Evolutionary conservation across 2,888 invertebrate genomes (phyloP).

Genomic region (Lasioglossum villosulum): DNA sequence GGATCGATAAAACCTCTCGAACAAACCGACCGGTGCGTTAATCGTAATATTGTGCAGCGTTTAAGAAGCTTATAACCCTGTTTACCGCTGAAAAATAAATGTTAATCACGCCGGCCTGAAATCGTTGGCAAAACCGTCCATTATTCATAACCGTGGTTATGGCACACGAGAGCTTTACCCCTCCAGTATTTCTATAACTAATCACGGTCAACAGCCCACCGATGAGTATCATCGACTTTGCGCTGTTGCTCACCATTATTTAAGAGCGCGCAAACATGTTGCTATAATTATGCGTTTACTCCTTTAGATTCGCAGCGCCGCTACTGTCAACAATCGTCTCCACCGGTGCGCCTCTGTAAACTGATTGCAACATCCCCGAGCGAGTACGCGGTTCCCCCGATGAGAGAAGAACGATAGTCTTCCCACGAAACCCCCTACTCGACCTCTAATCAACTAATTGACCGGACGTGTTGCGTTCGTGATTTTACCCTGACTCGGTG

Average conservation of each 20-base stretch:
- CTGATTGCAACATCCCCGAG: conserved; percentile 28
- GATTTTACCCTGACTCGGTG: background rate
- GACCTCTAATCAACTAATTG: conserved; percentile 57
- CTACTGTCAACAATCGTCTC: conserved; percentile 2
- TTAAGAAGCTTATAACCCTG: conserved; percentile 10
- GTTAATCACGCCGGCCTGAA: conserved; percentile 1
- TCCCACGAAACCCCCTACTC: background rate
- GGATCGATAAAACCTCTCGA: background rate
- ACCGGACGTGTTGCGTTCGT: conserved; percentile 14
- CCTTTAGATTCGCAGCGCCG: background rate
- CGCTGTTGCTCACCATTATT: conserved; percentile 10
- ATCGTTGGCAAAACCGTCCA: background rate
- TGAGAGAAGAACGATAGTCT: background rate
- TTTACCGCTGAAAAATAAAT: background rate
- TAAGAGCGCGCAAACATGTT: conserved; percentile 20
- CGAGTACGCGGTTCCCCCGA: background rate
- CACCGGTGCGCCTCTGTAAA: background rate
- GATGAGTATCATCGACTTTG: conserved; percentile 4
- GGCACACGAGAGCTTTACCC: background rate
- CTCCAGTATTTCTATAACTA: conserved; percentile 33
- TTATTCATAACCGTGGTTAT: background rate
- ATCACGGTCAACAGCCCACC: background rate
- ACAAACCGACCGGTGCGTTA: conserved; percentile 1
- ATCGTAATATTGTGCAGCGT: background rate
- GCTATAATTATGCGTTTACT: conserved; percentile 9